phyloP scores from a whole-genome alignment of 2,113 vertebrate species.

The Anthoscopus minutus region DNA sequence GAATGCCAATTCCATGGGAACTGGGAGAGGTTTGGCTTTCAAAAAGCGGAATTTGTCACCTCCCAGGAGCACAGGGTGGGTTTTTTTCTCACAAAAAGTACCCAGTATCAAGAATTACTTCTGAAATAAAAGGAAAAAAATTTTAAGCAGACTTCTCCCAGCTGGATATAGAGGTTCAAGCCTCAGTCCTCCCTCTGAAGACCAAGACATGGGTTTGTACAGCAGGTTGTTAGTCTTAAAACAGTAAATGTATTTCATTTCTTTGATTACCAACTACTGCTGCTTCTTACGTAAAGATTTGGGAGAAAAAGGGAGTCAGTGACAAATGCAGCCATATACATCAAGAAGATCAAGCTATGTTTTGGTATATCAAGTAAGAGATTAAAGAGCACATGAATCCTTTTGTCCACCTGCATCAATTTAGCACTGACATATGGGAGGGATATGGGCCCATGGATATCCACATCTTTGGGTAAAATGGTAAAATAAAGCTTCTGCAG shows the following conservation, averaged over 20 bases:
- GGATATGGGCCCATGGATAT: not conserved
- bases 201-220: not conserved
- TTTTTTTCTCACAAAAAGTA: not conserved
- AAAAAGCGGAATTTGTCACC: not conserved
- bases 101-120: not conserved
- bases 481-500: not conserved
- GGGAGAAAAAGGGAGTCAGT: not conserved
- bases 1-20: not conserved
- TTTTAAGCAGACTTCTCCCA: not conserved
- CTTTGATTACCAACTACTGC: not conserved
- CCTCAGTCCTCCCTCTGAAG: not conserved
- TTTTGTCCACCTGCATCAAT: not conserved
- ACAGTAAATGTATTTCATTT: not conserved
- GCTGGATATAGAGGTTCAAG: not conserved
- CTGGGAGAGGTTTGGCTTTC: not conserved
- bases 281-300: not conserved
- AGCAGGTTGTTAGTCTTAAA: not conserved
- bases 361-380: not conserved
- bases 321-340: not conserved
- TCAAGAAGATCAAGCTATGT: not conserved
- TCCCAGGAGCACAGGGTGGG: not conserved
- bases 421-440: rapidly evolving
- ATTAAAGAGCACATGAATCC: not conserved
- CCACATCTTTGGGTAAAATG: rapidly evolving
- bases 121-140: not conserved